Percentiles rank a stretch among this genome's conserved stretches.
Evolutionary conservation across 1,140 invertebrate genomes (phyloP).

Genomic region (Drosophila guanche): DNA sequence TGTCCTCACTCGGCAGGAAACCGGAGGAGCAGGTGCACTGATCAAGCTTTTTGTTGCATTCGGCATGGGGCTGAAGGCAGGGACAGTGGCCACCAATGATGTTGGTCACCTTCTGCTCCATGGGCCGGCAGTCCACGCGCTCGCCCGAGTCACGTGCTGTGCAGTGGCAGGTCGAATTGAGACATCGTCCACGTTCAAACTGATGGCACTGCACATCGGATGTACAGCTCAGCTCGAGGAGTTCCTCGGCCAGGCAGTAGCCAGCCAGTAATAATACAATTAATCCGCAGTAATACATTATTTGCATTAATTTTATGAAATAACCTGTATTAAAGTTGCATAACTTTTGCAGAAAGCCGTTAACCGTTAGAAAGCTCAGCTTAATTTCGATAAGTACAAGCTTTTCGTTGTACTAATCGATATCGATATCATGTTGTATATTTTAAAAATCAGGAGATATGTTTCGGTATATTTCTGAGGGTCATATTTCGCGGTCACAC

Average conservation of each 20-base stretch:
- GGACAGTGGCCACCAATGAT: constrained; percentile 72
- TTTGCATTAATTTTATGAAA: constrained; percentile 17
- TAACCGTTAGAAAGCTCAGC: constrained; percentile 48
- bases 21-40: constrained; percentile 55
- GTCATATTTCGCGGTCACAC: not conserved
- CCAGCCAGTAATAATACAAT: not conserved
- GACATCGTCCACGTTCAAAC: constrained; percentile 36
- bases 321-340: not conserved
- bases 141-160: constrained; percentile 8
- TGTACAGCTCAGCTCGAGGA: constrained; percentile 54
- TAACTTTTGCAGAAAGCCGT: constrained; percentile 2
- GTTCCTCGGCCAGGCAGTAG: constrained; percentile 9
- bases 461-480: constrained; percentile 1
- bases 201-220: constrained; percentile 38
- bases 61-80: constrained; percentile 45
- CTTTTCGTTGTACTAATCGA: no score
- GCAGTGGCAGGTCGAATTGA: constrained; percentile 37
- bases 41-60: constrained; percentile 42
- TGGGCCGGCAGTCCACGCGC: constrained; percentile 36
- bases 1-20: constrained; percentile 60
- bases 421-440: no score
- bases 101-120: constrained; percentile 58
- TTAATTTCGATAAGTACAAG: no score
- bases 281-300: not conserved
- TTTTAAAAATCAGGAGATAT: not conserved